Conservation (phyloP, 2,797 vertebrate genomes). For the Myripristis jacobus region DNA sequence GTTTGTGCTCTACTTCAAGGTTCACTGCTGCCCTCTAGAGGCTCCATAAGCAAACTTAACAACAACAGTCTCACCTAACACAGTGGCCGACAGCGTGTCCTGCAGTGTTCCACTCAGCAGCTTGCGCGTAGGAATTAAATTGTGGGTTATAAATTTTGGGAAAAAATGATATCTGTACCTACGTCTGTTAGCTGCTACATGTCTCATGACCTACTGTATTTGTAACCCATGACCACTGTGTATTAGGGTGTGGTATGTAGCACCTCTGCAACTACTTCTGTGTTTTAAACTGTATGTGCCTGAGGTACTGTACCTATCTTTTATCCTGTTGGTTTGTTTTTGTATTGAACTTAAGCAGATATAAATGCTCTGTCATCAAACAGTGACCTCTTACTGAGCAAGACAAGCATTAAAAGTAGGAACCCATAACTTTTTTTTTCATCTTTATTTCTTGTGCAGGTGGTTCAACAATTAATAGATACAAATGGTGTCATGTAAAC, state of each 20-base stretch:
- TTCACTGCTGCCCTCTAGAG: conserved; percentile 49
- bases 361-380: conserved; percentile 28
- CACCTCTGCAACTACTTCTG: conserved; percentile 49
- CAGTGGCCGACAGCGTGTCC: conserved; percentile 8
- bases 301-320: conserved; percentile 56
- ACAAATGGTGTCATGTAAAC: conserved; percentile 78
- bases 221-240: conserved; percentile 53
- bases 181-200: conserved; percentile 35
- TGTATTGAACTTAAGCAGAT: conserved; percentile 56
- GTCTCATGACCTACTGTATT: conserved; percentile 41
- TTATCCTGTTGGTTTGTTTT: conserved; percentile 64
- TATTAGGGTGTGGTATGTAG: conserved; percentile 47
- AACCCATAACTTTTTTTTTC: conserved; percentile 47
- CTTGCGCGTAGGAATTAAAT: conserved; percentile 19
- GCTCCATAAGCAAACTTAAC: conserved; percentile 17
- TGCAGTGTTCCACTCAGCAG: conserved; percentile 14
- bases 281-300: conserved; percentile 67
- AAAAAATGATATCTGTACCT: background rate
- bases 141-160: conserved; percentile 20
- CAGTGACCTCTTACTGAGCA: conserved; percentile 39
- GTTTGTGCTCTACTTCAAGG: conserved; percentile 39
- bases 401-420: conserved; percentile 64
- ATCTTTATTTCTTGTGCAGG: conserved; percentile 86
- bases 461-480: conserved; percentile 81
- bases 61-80: background rate